Conservation (phyloP, 2,113 vertebrate genomes). For the Scophthalmus maximus region DNA sequence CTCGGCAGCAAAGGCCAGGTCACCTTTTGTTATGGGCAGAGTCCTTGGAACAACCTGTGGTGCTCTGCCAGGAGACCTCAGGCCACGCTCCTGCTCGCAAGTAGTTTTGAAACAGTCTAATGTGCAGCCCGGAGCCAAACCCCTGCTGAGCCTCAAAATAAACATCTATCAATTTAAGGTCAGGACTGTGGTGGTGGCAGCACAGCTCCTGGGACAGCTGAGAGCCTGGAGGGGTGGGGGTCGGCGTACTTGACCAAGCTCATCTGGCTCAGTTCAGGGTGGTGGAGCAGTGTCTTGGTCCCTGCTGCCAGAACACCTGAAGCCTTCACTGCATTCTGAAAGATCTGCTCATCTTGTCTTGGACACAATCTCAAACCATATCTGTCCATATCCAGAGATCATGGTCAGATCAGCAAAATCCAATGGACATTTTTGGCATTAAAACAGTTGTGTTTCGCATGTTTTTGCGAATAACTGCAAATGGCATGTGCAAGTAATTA, state of each 20-base stretch:
- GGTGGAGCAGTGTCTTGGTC: not conserved
- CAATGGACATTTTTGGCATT: too few relatives aligned
- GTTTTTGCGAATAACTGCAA: too few relatives aligned
- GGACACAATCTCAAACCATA: not conserved
- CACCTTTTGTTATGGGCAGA: slow-evolving; percentile 34
- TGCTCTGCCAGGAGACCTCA: not conserved
- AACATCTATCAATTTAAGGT: slow-evolving; percentile 60
- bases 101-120: slow-evolving; percentile 49
- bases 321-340: not conserved
- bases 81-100: slow-evolving; percentile 13
- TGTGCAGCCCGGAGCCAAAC: slow-evolving; percentile 50
- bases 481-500: too few relatives aligned
- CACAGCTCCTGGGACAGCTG: not conserved
- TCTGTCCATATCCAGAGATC: too few relatives aligned
- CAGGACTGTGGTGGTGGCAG: slow-evolving; percentile 31
- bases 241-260: not conserved
- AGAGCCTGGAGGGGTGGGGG: not conserved
- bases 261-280: not conserved
- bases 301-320: not conserved
- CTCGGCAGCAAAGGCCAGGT: slow-evolving; percentile 24
- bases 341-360: not conserved
- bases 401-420: too few relatives aligned
- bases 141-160: slow-evolving; percentile 54
- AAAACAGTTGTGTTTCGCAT: too few relatives aligned
- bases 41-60: slow-evolving; percentile 24